Conservation (phyloP, 2,888 invertebrate genomes). For the Orchestes rusci region DNA sequence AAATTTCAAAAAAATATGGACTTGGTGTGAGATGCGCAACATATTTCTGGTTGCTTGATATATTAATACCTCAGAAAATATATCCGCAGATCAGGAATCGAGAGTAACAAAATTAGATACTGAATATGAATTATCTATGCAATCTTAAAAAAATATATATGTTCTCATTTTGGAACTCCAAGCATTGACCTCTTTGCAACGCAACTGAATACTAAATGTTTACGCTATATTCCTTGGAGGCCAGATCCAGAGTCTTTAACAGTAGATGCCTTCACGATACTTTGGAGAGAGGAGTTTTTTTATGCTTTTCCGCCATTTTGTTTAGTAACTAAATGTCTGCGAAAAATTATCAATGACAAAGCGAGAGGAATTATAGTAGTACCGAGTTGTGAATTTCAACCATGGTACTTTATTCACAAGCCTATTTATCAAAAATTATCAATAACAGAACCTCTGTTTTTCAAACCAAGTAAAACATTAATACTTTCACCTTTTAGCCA, state of each 20-base stretch:
- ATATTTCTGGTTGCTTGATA: no score
- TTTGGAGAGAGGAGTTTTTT: not conserved
- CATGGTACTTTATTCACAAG: not conserved
- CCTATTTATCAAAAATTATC: not conserved
- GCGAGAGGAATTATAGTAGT: no score
- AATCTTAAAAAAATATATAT: not conserved
- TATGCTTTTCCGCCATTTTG: slow-evolving; percentile 4
- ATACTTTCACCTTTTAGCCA: slow-evolving; percentile 5
- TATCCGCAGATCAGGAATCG: not conserved
- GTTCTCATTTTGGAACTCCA: not conserved
- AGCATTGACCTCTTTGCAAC: slow-evolving; percentile 3
- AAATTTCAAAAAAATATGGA: not conserved
- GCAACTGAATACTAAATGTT: not conserved
- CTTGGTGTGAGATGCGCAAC: slow-evolving; percentile 6
- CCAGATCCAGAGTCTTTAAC: not conserved
- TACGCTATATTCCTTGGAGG: not conserved
- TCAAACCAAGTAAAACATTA: not conserved
- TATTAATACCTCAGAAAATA: slow-evolving; percentile 1
- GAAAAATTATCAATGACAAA: slow-evolving; percentile 3
- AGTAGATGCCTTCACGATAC: not conserved
- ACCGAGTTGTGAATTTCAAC: not conserved
- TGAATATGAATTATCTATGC: not conserved
- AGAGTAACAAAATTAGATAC: not conserved
- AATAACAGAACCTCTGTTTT: slow-evolving; percentile 4
- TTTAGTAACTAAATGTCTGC: not conserved